phyloP scores from a whole-genome alignment of 2,113 vertebrate species.

The Saimiri boliviensis region DNA sequence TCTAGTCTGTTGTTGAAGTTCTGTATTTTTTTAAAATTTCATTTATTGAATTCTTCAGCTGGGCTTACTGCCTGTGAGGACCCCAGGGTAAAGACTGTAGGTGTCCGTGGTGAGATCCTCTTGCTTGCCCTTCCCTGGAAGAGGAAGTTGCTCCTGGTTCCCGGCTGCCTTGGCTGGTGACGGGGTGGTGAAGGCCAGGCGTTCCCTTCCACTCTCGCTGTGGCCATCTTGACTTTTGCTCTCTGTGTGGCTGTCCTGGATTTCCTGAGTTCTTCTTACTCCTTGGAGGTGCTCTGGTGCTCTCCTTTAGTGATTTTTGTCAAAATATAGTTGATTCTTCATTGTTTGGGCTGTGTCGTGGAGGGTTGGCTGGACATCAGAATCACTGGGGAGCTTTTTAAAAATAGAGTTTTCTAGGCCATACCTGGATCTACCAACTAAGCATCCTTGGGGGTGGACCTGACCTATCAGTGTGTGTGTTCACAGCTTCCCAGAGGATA shows the following conservation, averaged over 20 bases:
- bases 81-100: not conserved
- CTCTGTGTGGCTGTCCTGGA: not conserved
- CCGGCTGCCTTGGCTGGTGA: not conserved
- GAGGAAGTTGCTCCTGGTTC: not conserved
- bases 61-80: not conserved
- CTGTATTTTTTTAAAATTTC: not conserved
- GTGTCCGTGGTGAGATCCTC: not conserved
- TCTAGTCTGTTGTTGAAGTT: not conserved
- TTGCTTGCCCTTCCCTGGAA: not conserved
- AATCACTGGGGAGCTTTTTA: not conserved
- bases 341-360: not conserved
- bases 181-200: not conserved
- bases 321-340: not conserved
- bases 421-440: not conserved
- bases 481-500: not conserved
- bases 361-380: not conserved
- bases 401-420: not conserved
- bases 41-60: not conserved
- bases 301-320: not conserved
- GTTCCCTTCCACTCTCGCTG: not conserved
- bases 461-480: not conserved
- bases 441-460: not conserved
- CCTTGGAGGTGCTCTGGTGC: not conserved
- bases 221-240: not conserved
- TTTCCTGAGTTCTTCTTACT: not conserved